Conservation (phyloP, 1,140 invertebrate genomes). For the Himalopsyche phryganea region DNA sequence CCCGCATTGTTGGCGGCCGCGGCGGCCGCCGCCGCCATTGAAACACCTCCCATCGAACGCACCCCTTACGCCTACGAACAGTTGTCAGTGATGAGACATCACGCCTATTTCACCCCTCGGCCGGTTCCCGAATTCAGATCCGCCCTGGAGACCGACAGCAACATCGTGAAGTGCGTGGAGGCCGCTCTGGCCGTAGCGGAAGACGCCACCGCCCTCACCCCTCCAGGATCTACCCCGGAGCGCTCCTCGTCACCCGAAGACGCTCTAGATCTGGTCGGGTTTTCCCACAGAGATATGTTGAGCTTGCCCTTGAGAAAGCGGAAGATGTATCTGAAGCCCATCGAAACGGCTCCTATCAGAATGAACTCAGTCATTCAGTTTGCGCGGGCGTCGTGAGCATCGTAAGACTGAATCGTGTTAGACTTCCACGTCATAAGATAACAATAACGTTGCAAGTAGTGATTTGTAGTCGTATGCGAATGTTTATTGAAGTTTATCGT, state of each 20-base stretch:
- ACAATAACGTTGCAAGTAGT: neutral
- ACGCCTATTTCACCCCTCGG: slow-evolving; percentile 34
- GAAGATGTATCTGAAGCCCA: slow-evolving; percentile 72
- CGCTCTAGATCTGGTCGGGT: slow-evolving; percentile 47
- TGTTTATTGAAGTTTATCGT: neutral
- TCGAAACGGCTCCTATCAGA: slow-evolving; percentile 57
- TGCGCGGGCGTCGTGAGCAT: slow-evolving; percentile 63
- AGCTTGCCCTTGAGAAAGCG: slow-evolving; percentile 74
- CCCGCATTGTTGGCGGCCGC: slow-evolving; percentile 36
- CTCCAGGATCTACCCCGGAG: slow-evolving; percentile 61
- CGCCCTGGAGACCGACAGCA: slow-evolving; percentile 55
- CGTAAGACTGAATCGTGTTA: slow-evolving; percentile 17
- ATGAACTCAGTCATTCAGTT: slow-evolving; percentile 80
- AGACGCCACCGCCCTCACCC: slow-evolving; percentile 54
- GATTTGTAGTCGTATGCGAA: neutral
- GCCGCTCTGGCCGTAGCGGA: slow-evolving; percentile 59
- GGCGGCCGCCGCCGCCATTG: slow-evolving; percentile 39
- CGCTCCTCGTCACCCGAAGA: slow-evolving; percentile 60
- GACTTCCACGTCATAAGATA: slow-evolving; percentile 1
- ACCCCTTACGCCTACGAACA: slow-evolving; percentile 3
- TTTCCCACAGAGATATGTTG: slow-evolving; percentile 54
- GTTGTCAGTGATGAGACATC: slow-evolving; percentile 35
- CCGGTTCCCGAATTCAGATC: slow-evolving; percentile 36
- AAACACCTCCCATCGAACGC: slow-evolving; percentile 34
- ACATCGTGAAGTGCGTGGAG: slow-evolving; percentile 66